phyloP scores from a whole-genome alignment of 2,888 invertebrate species.

The Tetragonisca angustula region DNA sequence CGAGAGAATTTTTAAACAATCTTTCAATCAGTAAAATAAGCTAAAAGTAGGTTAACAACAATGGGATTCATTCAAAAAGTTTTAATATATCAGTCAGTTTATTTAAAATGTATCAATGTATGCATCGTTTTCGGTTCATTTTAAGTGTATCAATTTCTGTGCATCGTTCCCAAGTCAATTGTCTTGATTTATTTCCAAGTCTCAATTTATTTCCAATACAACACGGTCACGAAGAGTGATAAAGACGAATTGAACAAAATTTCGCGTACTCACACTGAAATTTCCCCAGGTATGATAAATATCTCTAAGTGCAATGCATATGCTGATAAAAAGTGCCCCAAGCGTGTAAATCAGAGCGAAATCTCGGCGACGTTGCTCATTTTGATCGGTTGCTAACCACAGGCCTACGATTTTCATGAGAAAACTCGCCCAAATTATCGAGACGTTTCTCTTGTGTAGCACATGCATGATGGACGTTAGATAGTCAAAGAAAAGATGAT shows the following conservation, averaged over 20 bases:
- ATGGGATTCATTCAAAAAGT: too few relatives aligned
- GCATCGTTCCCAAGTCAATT: too few relatives aligned
- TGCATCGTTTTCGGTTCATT: too few relatives aligned
- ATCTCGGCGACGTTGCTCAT: slow-evolving; percentile 22
- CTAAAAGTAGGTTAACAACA: too few relatives aligned
- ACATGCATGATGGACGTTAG: slow-evolving; percentile 8
- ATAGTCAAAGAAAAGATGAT: not conserved
- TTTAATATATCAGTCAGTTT: too few relatives aligned
- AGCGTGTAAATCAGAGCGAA: slow-evolving; percentile 31
- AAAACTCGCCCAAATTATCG: slow-evolving; percentile 36
- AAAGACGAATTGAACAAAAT: too few relatives aligned
- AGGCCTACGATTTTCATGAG: slow-evolving; percentile 40
- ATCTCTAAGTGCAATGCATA: slow-evolving; percentile 36
- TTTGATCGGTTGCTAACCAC: slow-evolving; percentile 25
- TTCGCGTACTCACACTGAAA: slow-evolving; percentile 19
- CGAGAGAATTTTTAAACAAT: not conserved
- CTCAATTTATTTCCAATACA: not conserved
- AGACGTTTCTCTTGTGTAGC: slow-evolving; percentile 9
- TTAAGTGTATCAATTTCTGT: too few relatives aligned
- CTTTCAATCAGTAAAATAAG: not conserved
- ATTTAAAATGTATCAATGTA: too few relatives aligned
- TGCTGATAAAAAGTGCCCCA: slow-evolving; percentile 2
- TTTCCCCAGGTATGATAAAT: slow-evolving; percentile 44
- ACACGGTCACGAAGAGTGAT: not conserved
- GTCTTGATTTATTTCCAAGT: too few relatives aligned